Percentiles rank a stretch among this genome's conserved stretches.
Conservation (phyloP, 2,888 invertebrate species). For the Conchocele bisecta region DNA sequence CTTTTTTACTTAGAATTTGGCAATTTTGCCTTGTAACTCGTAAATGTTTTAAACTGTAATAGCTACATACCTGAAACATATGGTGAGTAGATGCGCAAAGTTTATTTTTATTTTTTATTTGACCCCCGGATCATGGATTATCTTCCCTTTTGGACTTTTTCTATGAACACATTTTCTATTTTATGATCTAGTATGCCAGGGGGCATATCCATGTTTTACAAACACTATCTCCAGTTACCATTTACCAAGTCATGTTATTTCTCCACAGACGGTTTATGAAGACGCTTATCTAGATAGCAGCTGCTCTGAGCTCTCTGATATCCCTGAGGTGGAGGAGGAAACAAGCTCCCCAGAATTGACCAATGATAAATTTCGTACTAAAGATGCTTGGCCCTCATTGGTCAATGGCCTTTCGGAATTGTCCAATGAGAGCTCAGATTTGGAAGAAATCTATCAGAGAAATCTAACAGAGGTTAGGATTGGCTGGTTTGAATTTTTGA, state of each 20-base stretch:
- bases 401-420: slow-evolving; percentile 53
- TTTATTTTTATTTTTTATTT: too few species aligned
- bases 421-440: slow-evolving; percentile 60
- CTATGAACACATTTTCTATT: too few species aligned
- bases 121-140: too few species aligned
- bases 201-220: too few species aligned
- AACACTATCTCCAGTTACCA: too few species aligned
- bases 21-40: too few species aligned
- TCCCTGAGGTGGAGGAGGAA: slow-evolving; percentile 83
- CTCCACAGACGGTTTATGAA: slow-evolving; percentile 21
- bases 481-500: slow-evolving; percentile 37
- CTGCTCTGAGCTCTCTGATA: slow-evolving; percentile 83
- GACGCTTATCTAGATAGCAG: slow-evolving; percentile 67
- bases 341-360: slow-evolving; percentile 59
- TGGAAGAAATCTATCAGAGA: slow-evolving; percentile 59
- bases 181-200: too few species aligned
- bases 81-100: too few species aligned
- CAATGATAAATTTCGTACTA: slow-evolving; percentile 55
- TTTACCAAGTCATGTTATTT: not conserved
- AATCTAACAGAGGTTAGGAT: slow-evolving; percentile 59
- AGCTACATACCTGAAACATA: too few species aligned
- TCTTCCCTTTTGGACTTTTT: too few species aligned
- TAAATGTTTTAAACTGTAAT: too few species aligned
- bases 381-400: slow-evolving; percentile 59
- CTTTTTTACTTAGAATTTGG: too few species aligned